Evolutionary conservation across 1,140 invertebrate species (phyloP), one percentile per base, ranked within the genome.

Genomic region (Lerema accius): DNA sequence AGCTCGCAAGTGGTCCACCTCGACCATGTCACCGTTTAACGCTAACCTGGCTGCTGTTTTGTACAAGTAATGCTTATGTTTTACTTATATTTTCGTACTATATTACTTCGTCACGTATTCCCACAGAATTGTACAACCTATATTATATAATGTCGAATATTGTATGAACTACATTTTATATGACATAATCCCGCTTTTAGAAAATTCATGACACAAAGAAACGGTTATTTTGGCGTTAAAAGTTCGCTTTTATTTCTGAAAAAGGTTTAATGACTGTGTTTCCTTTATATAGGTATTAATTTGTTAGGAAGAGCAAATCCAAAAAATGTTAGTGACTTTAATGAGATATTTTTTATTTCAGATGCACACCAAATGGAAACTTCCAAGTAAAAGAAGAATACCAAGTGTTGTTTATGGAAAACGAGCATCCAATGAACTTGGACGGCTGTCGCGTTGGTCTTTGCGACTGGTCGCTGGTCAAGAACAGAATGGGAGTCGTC

Each of bases 41-140:
- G 92, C 93, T 1, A 98, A 98, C 87, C 73, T 98, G 0, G 94
- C 93, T 39, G 95, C 96, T 17, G 93, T 97, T 2, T 90, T 97
- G 45, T 96, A 96, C 84, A 94, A 93, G 94, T 95, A 82, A 80
- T 23, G 79, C 32, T 26, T 26, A n/a, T 28, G 9, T 50, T 4
- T 17, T 14, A 46, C 7, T 19, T 32, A 7, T n/a, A 58, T 35
- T 39, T 42, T 61, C 63, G 5, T 3, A 23, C 28, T 9, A 32
- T 32, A 23, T 23, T 23, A 2, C 19, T 23, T 23, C 19, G 5
- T 23, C 19, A n/a, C n/a, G n/a, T n/a, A n/a, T n/a, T n/a, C n/a
- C n/a, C n/a, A n/a, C n/a, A n/a, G n/a, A n/a, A n/a, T n/a, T n/a
- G n/a, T n/a, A n/a, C n/a, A n/a, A n/a, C n/a, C n/a, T n/a, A n/a